phyloP scores from a whole-genome alignment of 2,797 vertebrate species.

The Odontamblyopus rebecca region DNA sequence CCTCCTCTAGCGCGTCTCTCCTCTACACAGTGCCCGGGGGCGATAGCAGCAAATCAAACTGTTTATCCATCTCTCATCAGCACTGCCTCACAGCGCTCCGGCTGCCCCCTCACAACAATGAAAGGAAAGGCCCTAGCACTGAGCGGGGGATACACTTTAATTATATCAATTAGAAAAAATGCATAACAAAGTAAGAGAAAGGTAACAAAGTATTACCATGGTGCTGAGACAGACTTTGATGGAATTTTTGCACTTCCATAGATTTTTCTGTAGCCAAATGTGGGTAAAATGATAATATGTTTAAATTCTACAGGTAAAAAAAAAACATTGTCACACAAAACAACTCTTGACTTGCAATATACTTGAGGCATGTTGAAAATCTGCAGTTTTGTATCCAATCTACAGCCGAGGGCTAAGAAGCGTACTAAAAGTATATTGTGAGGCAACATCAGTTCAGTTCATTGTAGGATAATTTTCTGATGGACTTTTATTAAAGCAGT shows the following conservation, averaged over 20 bases:
- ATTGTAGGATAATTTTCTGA: slow-evolving; percentile 65
- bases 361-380: neutral
- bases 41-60: slow-evolving; percentile 82
- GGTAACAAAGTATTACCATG: slow-evolving; percentile 45
- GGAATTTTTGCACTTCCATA: neutral
- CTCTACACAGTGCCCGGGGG: slow-evolving; percentile 84
- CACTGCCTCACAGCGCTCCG: slow-evolving; percentile 66
- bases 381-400: neutral
- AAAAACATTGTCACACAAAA: neutral
- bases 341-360: neutral
- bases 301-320: no score
- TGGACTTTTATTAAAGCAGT: slow-evolving; percentile 82
- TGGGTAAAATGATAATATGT: no score
- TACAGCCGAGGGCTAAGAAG: slow-evolving; percentile 19
- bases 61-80: slow-evolving; percentile 82
- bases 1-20: slow-evolving; percentile 69
- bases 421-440: slow-evolving; percentile 61
- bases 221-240: neutral
- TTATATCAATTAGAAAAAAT: slow-evolving; percentile 73
- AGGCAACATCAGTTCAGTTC: slow-evolving; percentile 55
- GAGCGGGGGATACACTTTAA: slow-evolving; percentile 73
- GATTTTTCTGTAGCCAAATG: no score
- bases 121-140: slow-evolving; percentile 66
- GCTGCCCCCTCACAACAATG: slow-evolving; percentile 79
- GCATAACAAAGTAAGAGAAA: slow-evolving; percentile 17